Base-by-base conservation (phyloP, 1,140 invertebrate genomes). In the Pseudomyrmex concolor region DNA sequence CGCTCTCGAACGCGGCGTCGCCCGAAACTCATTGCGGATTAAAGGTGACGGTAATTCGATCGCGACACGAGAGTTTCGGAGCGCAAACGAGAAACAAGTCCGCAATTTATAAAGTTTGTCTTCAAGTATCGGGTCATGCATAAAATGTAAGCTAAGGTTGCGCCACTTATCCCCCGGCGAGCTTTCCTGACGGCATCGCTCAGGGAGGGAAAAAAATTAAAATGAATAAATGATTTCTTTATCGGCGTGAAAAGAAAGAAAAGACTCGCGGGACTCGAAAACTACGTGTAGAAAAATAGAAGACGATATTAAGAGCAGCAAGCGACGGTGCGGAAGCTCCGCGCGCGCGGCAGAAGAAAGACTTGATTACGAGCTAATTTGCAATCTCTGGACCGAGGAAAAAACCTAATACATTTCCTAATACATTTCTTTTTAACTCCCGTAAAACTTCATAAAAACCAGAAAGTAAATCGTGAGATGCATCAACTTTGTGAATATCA, bases 1-100 rank as follows among this genome's bases (percentile, higher is more conserved):
- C n/a, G 68, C 43, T 68, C 50, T 25, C 34, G 34, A 34, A 5
- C 34, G 19, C 67, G 48, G 10, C 57, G 64, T 74, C 55, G 78
- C 70, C 48, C 62, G 34, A 17, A 57, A 43, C 66, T 80, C 76
- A 70, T 71, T 71, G 66, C 50, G 54, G 76, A 70, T 71, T 80
- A 71, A 78, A 70, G 76, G 43, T 70, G 76, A 80, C 66, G 64
- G 55, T 80, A 80, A 80, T 80, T 80, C 76, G 45, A 17, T 67
- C 63, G 54, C 55, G 54, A 25, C 48, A 59, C 76, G 60, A 59
- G 48, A 70, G 54, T 78, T 68, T 57, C 74, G 25, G 25, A 12
- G 22, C 34, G 51, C 13, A 7, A 55, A 48, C 1, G 19, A 57
- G 51, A 48, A 59, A 78, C 76, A 57, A 59, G 76, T 59, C 34